A percentile compares a stretch with the other conserved stretches of the same genome.
These are phyloP conservation scores for Anguilla anguilla DNA, from an alignment of 2,797 vertebrate species.

Conservation along the genomic window DNA sequence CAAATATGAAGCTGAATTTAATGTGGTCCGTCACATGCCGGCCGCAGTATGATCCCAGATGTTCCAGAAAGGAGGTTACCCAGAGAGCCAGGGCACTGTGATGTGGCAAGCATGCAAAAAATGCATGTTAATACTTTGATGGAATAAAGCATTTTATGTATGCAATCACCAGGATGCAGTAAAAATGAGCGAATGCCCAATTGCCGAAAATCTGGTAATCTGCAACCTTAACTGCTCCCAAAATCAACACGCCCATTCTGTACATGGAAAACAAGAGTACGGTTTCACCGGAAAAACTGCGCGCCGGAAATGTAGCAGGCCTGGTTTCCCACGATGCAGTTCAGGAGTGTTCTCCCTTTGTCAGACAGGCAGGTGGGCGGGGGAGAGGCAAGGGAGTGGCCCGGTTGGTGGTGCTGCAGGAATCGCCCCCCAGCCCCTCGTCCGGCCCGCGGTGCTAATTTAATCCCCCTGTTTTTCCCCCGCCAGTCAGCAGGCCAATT, in stretches of 20 bases:
- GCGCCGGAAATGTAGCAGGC: not conserved
- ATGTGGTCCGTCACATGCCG: not conserved
- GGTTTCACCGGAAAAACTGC: too few relatives aligned
- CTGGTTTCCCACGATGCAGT: conserved; percentile 2
- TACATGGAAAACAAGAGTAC: not conserved
- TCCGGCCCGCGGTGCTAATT: conserved; percentile 55
- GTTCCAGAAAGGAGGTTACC: not conserved
- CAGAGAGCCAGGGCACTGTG: not conserved
- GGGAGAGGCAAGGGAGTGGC: not conserved
- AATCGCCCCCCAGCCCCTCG: conserved; percentile 44
- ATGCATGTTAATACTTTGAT: not conserved
- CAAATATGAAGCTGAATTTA: not conserved
- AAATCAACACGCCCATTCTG: too few relatives aligned
- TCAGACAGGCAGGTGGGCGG: not conserved
- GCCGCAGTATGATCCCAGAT: not conserved
- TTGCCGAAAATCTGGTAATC: not conserved
- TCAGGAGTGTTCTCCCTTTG: not conserved
- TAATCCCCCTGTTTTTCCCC: conserved; percentile 52
- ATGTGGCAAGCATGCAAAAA: not conserved
- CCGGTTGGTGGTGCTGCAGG: conserved; percentile 20
- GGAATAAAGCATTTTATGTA: not conserved
- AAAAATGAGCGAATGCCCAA: not conserved
- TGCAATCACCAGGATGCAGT: not conserved
- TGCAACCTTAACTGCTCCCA: not conserved
- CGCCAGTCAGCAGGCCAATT: conserved; percentile 60